These are phyloP conservation scores for Aradus depressus DNA, from an alignment of 2,888 invertebrate species.

Conservation along the genomic window DNA sequence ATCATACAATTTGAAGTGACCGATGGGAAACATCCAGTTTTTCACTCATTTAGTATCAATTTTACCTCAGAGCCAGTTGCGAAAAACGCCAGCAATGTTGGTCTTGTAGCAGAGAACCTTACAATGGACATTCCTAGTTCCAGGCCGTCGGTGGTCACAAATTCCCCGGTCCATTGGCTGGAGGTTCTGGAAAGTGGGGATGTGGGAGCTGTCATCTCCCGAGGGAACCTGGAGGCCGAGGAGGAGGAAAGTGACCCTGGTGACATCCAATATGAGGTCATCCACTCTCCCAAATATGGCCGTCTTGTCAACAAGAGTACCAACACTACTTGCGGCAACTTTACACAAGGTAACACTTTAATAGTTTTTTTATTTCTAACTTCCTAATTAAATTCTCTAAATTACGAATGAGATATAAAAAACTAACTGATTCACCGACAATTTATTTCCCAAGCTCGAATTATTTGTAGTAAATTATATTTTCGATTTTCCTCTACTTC, in stretches of 20 bases:
- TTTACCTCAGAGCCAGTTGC: not conserved
- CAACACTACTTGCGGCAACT: conserved; percentile 14
- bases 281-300: conserved; percentile 16
- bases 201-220: conserved; percentile 11
- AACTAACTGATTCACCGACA: too few relatives aligned
- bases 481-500: too few relatives aligned
- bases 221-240: conserved; percentile 1
- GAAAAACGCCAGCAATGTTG: not conserved
- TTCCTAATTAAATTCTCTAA: too few relatives aligned
- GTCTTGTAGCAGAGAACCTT: not conserved
- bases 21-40: conserved; percentile 15
- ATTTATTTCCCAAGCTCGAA: too few relatives aligned
- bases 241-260: conserved; percentile 13
- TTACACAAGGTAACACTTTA: conserved; percentile 17
- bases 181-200: not conserved
- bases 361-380: not conserved
- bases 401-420: too few relatives aligned
- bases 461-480: too few relatives aligned
- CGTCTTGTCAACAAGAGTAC: conserved; percentile 14
- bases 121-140: not conserved
- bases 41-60: conserved; percentile 17
- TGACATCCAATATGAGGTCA: conserved; percentile 6
- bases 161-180: not conserved
- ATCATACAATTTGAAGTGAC: conserved; percentile 23
- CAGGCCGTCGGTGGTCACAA: conserved; percentile 3